Percentiles rank a stretch among this genome's conserved stretches.
Conservation (phyloP, 2,113 vertebrate genomes). For the Rhagologus leucostigma region DNA sequence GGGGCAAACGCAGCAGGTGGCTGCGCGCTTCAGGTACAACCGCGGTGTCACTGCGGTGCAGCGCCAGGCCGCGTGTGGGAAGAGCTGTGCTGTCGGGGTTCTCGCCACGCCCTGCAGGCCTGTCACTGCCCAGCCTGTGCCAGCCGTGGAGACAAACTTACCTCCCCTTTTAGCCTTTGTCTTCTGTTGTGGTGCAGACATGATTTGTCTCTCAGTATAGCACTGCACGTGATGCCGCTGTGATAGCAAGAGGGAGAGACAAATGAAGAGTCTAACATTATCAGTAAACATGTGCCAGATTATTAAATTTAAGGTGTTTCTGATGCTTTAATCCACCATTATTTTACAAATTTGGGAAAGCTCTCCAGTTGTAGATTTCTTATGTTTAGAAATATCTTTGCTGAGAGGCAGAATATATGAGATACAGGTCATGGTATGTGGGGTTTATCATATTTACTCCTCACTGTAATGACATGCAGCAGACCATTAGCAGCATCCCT, state of each 20-base stretch:
- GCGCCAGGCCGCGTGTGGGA: background rate
- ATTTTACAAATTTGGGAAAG: background rate
- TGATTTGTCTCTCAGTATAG: background rate
- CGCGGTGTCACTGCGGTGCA: accelerated
- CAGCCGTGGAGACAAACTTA: background rate
- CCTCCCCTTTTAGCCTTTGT: background rate
- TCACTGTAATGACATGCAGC: background rate
- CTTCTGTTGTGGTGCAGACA: background rate
- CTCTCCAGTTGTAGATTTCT: background rate
- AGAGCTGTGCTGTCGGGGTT: background rate
- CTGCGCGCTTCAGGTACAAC: accelerated
- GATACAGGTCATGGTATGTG: background rate
- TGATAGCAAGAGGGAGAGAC: background rate
- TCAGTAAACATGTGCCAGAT: background rate
- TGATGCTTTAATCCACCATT: background rate
- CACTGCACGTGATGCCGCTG: background rate
- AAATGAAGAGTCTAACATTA: background rate
- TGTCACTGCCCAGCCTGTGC: background rate
- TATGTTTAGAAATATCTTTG: background rate
- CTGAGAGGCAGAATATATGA: background rate
- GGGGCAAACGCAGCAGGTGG: background rate
- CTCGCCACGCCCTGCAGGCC: background rate
- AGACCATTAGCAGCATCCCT: background rate
- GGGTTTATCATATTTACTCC: background rate
- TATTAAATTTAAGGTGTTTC: background rate